These are phyloP conservation scores for Scatophagus argus DNA, from an alignment of 2,113 vertebrate species.

Conservation along the genomic window DNA sequence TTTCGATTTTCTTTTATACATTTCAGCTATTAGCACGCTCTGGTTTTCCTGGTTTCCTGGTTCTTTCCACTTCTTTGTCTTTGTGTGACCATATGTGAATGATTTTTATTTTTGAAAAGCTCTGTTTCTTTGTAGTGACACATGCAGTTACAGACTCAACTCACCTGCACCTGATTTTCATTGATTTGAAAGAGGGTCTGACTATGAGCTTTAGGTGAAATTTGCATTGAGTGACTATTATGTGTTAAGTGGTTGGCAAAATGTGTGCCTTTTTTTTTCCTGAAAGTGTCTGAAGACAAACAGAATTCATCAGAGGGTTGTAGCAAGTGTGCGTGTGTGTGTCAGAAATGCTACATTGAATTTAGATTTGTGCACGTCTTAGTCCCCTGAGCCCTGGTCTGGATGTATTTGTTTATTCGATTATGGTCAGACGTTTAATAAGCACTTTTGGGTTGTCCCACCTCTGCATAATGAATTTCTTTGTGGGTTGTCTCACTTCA, in stretches of 20 bases:
- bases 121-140: background rate
- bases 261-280: background rate
- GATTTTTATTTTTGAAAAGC: background rate
- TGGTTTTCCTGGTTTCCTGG: background rate
- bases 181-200: background rate
- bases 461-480: background rate
- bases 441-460: background rate
- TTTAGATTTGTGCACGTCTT: background rate
- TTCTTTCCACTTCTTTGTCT: background rate
- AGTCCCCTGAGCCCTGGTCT: background rate
- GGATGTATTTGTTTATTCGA: slow-evolving; percentile 1
- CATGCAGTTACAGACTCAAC: background rate
- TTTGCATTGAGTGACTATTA: slow-evolving; percentile 10
- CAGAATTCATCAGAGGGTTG: background rate
- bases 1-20: too few species aligned
- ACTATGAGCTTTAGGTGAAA: background rate
- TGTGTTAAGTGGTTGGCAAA: slow-evolving; percentile 19
- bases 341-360: slow-evolving; percentile 1
- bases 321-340: background rate
- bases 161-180: slow-evolving; percentile 6
- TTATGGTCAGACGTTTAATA: background rate
- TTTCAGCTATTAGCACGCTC: background rate
- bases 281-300: background rate
- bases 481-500: slow-evolving; percentile 5
- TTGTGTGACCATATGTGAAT: background rate